Evolutionary conservation across 2,113 vertebrate species (phyloP).

Genomic region (Polyodon spathula): DNA sequence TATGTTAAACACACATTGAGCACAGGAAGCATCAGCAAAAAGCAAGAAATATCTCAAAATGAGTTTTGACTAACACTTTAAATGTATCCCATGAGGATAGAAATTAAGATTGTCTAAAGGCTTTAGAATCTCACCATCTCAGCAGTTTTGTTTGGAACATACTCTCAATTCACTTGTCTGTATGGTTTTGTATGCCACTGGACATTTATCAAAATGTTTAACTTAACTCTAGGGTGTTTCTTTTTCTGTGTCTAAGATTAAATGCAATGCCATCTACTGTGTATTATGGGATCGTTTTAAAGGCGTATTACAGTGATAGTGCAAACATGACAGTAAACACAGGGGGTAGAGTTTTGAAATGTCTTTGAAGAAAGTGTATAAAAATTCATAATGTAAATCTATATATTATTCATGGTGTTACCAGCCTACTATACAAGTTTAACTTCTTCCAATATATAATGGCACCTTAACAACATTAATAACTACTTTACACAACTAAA

Average conservation of each 20-base stretch:
- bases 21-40: constrained; percentile 17
- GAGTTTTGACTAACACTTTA: constrained; percentile 28
- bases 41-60: constrained; percentile 28
- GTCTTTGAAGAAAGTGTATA: background rate
- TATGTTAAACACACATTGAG: too few species aligned
- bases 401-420: constrained; percentile 11
- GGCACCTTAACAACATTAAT: constrained; percentile 20
- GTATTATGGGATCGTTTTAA: background rate
- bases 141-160: constrained; percentile 41
- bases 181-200: constrained; percentile 47
- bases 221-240: background rate
- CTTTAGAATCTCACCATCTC: constrained; percentile 37
- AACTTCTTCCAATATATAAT: constrained; percentile 18
- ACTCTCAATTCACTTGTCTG: constrained; percentile 47
- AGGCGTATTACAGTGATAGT: too few species aligned
- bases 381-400: background rate
- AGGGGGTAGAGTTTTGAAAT: too few species aligned
- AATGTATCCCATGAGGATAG: constrained; percentile 14
- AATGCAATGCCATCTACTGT: background rate
- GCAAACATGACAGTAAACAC: too few species aligned
- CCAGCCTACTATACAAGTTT: constrained; percentile 14
- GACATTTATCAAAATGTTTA: constrained; percentile 20
- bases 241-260: background rate
- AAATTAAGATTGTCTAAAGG: constrained; percentile 10
- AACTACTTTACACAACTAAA: constrained; percentile 18